A percentile compares a stretch with the other conserved stretches of the same genome.
Conservation (phyloP, 2,113 vertebrate species). For the Paradoxurus hermaphroditus region DNA sequence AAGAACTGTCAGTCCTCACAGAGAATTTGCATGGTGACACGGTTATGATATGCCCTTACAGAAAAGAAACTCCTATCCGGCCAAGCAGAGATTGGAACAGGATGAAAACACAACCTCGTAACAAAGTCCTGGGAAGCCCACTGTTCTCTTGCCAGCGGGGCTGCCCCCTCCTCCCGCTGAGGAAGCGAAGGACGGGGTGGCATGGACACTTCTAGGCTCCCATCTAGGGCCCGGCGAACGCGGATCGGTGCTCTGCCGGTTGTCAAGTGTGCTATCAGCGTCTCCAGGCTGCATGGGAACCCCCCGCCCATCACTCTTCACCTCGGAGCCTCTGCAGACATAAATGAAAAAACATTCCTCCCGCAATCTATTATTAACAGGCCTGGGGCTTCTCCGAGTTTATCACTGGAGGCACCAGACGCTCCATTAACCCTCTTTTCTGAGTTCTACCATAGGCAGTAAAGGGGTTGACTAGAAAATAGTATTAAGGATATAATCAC, state of each 20-base stretch:
- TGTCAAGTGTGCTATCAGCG: background rate
- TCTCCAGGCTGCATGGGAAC: background rate
- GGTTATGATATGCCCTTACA: background rate
- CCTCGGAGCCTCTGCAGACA: background rate
- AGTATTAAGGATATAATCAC: background rate
- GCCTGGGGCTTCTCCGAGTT: background rate
- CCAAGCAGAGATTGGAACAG: background rate
- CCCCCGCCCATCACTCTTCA: background rate
- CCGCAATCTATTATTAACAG: background rate
- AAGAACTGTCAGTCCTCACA: background rate
- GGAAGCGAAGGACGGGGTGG: background rate
- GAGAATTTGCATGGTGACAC: background rate
- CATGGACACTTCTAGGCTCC: background rate
- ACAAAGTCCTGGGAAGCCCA: background rate
- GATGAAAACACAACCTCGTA: slow-evolving; percentile 11
- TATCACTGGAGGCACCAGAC: background rate
- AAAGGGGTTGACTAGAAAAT: background rate
- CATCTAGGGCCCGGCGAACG: no score
- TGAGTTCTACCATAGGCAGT: background rate
- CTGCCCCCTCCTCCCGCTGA: background rate
- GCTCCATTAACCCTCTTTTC: background rate
- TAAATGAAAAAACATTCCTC: background rate
- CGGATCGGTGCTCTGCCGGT: background rate
- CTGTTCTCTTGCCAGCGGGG: background rate
- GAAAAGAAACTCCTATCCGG: background rate